These are phyloP conservation scores for Indicator maculatus DNA, from an alignment of 2,113 vertebrate genomes.

Conservation along the genomic window DNA sequence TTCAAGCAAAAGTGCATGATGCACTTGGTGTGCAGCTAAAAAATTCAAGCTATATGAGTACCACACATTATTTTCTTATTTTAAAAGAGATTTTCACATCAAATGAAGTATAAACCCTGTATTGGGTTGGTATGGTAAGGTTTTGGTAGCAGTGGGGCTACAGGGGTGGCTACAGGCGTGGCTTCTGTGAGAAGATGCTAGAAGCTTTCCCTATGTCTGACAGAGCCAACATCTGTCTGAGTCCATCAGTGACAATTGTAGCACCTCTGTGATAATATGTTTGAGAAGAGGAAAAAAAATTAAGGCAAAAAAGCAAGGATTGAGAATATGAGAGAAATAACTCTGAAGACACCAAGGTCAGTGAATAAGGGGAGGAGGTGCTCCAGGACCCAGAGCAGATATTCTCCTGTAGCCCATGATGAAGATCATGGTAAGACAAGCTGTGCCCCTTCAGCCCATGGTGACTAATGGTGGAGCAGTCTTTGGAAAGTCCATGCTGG, in stretches of 20 bases:
- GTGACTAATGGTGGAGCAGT: neutral
- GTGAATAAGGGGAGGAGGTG: neutral
- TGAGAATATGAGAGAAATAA: neutral
- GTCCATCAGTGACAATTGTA: neutral
- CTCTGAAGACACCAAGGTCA: neutral
- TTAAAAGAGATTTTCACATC: neutral
- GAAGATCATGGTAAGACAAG: neutral
- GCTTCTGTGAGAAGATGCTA: neutral
- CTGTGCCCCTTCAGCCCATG: too few species aligned
- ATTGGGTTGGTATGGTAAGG: neutral
- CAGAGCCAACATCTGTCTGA: neutral
- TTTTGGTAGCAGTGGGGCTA: neutral
- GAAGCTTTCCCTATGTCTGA: neutral
- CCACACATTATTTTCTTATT: neutral
- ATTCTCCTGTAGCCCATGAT: neutral
- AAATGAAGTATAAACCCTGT: neutral
- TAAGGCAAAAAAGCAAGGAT: neutral
- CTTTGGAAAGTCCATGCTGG: too few species aligned
- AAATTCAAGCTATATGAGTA: neutral
- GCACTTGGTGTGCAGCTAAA: neutral
- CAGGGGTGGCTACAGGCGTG: neutral
- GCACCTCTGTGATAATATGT: neutral
- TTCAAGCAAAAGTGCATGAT: neutral
- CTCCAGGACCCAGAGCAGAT: neutral
- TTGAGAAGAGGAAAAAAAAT: neutral